Percentiles rank a stretch among this genome's conserved stretches.
These are phyloP conservation scores for Lasioglossum figueresi DNA, from an alignment of 2,888 invertebrate species.

Conservation along the genomic window DNA sequence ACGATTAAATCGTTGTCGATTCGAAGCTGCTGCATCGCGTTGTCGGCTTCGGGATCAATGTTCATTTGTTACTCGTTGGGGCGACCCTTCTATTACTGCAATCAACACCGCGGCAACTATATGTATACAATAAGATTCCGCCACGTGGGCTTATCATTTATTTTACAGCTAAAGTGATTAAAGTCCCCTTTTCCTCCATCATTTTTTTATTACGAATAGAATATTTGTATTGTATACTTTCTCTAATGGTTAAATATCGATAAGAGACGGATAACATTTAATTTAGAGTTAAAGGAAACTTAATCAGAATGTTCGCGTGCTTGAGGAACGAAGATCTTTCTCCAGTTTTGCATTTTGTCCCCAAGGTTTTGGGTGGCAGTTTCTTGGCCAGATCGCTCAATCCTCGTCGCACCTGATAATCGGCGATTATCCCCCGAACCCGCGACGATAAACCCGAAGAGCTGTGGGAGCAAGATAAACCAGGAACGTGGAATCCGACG, in stretches of 20 bases:
- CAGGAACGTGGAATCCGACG: not conserved
- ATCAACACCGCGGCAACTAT: not conserved
- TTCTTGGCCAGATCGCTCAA: not conserved
- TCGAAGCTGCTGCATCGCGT: not conserved
- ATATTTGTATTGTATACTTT: no score
- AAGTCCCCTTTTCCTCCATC: no score
- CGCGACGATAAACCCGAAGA: not conserved
- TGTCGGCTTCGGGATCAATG: not conserved
- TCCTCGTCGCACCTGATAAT: not conserved
- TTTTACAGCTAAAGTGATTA: no score
- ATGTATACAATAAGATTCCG: no score
- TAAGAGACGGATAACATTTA: no score
- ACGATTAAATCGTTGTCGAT: not conserved
- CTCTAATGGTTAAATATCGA: no score
- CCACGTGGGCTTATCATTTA: no score
- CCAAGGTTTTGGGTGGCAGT: not conserved
- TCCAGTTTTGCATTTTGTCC: not conserved
- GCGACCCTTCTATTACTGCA: not conserved
- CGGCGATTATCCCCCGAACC: not conserved
- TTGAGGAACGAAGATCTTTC: not conserved
- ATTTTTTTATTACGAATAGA: no score
- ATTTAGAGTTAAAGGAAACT: no score
- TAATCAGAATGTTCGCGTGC: no score
- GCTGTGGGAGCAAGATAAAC: not conserved
- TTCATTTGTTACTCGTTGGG: not conserved